phyloP scores from a whole-genome alignment of 2,113 vertebrate species.

The Chroicocephalus ridibundus region DNA sequence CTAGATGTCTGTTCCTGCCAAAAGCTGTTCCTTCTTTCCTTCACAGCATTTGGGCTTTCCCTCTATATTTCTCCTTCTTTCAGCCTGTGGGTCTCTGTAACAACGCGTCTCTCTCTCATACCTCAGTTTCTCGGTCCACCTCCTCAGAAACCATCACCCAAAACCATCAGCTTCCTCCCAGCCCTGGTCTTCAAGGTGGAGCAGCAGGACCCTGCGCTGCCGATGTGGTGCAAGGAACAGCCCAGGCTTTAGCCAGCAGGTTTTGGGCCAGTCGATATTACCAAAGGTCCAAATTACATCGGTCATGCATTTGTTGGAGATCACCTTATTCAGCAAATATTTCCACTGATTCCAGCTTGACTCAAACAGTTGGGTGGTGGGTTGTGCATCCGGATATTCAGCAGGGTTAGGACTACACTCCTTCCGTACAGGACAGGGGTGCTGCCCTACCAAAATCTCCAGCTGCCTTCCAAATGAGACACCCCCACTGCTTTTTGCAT shows the following conservation, averaged over 20 bases:
- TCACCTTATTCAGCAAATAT: neutral
- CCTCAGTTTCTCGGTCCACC: neutral
- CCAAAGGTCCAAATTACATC: neutral
- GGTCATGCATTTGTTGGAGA: neutral
- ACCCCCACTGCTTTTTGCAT: neutral
- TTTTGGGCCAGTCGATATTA: neutral
- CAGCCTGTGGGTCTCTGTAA: neutral
- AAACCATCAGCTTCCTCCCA: neutral
- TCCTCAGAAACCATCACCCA: neutral
- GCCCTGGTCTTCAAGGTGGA: accelerated
- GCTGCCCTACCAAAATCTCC: neutral
- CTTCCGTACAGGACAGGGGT: accelerated
- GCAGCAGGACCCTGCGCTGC: accelerated
- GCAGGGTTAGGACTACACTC: accelerated
- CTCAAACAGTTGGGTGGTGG: too few relatives aligned
- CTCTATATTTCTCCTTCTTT: neutral
- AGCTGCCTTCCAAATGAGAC: neutral
- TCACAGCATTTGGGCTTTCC: neutral
- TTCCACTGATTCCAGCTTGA: neutral
- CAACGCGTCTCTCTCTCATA: accelerated
- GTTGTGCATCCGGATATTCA: neutral
- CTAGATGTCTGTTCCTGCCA: constrained; percentile 5
- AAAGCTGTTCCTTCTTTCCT: neutral
- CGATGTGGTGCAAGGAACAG: neutral
- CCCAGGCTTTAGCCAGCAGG: neutral